A percentile compares a stretch with the other conserved stretches of the same genome.
Evolutionary conservation across 1,140 invertebrate genomes (phyloP).

Genomic region (Pararge aegeria): DNA sequence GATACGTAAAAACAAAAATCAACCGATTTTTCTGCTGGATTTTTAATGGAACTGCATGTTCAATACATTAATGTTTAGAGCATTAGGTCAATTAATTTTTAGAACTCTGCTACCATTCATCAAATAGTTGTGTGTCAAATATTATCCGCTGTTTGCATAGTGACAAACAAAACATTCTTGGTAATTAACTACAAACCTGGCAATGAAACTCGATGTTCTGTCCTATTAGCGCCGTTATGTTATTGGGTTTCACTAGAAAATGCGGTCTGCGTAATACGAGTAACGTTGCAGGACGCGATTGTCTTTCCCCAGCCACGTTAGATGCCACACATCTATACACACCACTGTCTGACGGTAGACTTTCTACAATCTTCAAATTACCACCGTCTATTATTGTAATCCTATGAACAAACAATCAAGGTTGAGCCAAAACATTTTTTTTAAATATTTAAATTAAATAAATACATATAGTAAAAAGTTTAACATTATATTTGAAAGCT

Average conservation of each 20-base stretch:
- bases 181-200: constrained; percentile 64
- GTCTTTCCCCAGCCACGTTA: constrained; percentile 91
- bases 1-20: too few species aligned
- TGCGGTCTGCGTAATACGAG: constrained; percentile 84
- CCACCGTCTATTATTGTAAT: constrained; percentile 85
- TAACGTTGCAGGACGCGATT: constrained; percentile 87
- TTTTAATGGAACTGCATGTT: too few species aligned
- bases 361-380: constrained; percentile 91
- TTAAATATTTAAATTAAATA: too few species aligned
- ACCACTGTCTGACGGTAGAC: constrained; percentile 90
- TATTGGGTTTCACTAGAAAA: constrained; percentile 78
- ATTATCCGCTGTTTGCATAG: too few species aligned
- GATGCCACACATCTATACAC: constrained; percentile 92
- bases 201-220: constrained; percentile 78
- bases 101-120: too few species aligned
- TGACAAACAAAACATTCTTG: neutral
- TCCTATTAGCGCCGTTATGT: constrained; percentile 74
- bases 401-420: constrained; percentile 40
- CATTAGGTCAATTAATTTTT: too few species aligned
- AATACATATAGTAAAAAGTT: too few species aligned
- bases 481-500: too few species aligned
- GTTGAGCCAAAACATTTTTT: too few species aligned
- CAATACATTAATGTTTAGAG: too few species aligned
- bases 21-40: too few species aligned
- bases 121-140: too few species aligned